Conservation (phyloP, 2,113 vertebrate genomes). For the Pipra filicauda region DNA sequence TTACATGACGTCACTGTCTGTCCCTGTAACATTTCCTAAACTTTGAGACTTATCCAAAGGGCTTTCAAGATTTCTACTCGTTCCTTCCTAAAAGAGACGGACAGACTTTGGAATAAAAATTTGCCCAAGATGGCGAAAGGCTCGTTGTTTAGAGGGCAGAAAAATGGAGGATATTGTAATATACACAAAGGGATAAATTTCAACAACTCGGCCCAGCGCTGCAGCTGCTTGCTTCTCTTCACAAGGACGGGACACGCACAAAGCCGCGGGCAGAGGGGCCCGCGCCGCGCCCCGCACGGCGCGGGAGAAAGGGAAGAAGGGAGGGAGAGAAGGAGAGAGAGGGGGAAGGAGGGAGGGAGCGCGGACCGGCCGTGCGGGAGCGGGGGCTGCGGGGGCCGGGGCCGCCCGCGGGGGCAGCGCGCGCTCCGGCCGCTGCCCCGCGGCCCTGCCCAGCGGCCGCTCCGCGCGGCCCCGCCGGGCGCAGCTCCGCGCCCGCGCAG, state of each 20-base stretch:
- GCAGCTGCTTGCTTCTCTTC: constrained; percentile 80
- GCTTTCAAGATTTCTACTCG: constrained; percentile 56
- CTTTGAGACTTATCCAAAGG: constrained; percentile 70
- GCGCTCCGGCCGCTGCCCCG: background rate
- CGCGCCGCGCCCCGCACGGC: background rate
- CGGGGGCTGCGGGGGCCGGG: background rate
- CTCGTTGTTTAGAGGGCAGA: constrained; percentile 98
- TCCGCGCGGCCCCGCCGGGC: background rate
- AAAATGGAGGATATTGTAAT: constrained; percentile 99
- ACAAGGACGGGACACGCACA: constrained; percentile 83
- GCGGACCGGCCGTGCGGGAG: background rate
- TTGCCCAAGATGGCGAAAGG: constrained; percentile 98
- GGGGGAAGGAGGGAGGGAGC: background rate
- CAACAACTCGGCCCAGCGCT: constrained; percentile 83
- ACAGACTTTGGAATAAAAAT: constrained; percentile 76
- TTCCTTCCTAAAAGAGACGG: constrained; percentile 52
- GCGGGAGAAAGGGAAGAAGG: background rate
- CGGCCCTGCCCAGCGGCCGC: too few relatives aligned
- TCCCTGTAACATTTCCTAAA: constrained; percentile 77
- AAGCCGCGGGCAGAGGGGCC: constrained; percentile 30
- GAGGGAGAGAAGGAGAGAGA: background rate
- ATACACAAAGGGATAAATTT: constrained; percentile 99
- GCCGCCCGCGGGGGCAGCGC: background rate
- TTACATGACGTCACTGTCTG: constrained; percentile 78
- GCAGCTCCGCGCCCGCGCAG: too few relatives aligned